phyloP scores from a whole-genome alignment of 2,888 invertebrate species.

The Gryllus longicercus region DNA sequence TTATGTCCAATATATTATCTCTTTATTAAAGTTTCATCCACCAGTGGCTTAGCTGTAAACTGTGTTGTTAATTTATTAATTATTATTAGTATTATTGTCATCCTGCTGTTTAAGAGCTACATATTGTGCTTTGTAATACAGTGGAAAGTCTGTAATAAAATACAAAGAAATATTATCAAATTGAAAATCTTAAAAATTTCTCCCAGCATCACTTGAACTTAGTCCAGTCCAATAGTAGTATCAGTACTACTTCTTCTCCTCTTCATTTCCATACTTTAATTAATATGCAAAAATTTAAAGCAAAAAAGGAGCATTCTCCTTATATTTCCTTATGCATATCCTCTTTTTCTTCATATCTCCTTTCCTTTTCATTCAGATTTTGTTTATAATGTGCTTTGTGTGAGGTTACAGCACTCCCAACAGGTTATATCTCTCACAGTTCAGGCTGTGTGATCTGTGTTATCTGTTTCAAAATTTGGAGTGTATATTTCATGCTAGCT shows the following conservation, averaged over 20 bases:
- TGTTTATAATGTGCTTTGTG: no score
- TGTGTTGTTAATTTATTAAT: conserved; percentile 25
- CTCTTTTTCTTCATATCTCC: no score
- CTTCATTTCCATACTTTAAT: no score
- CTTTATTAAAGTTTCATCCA: neutral
- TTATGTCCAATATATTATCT: no score
- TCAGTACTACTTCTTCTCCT: neutral
- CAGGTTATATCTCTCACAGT: neutral
- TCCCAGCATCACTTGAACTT: conserved; percentile 6
- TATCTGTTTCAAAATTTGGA: neutral
- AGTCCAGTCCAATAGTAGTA: neutral
- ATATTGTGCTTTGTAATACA: conserved; percentile 28
- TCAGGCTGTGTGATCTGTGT: conserved; percentile 4
- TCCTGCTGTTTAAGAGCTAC: conserved; percentile 5
- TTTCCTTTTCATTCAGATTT: no score
- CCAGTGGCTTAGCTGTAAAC: neutral
- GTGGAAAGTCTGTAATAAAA: conserved; percentile 33
- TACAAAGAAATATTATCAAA: conserved; percentile 22
- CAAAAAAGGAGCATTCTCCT: no score
- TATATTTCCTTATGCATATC: no score
- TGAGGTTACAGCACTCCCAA: no score
- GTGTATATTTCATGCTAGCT: no score
- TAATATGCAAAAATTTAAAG: no score
- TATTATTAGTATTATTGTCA: conserved; percentile 19
- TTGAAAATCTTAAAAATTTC: conserved; percentile 20